Conservation (phyloP, 2,797 vertebrate species). For the Catostomus latipinnis region DNA sequence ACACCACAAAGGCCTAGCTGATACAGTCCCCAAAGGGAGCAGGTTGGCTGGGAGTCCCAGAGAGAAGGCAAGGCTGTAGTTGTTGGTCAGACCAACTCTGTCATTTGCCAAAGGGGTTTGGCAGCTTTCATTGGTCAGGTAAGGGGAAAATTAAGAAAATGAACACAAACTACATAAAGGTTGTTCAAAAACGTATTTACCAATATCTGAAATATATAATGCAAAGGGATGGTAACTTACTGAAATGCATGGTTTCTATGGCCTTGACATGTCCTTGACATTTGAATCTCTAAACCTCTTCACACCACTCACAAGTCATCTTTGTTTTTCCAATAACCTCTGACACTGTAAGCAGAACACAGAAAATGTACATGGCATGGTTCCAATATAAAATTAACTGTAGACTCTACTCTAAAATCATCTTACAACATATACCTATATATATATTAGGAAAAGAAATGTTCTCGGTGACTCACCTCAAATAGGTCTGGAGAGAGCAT, state of each 20-base stretch:
- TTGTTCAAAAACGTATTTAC: neutral
- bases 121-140: slow-evolving; percentile 78
- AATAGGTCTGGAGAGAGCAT: neutral
- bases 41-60: slow-evolving; percentile 83
- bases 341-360: neutral
- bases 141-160: slow-evolving; percentile 41
- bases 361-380: neutral
- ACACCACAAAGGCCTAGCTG: slow-evolving; percentile 75
- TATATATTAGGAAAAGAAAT: neutral
- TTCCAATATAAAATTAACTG: neutral
- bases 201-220: neutral
- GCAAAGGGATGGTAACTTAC: slow-evolving; percentile 39
- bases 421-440: too few relatives aligned
- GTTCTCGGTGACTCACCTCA: slow-evolving; percentile 15
- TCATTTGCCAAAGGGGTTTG: slow-evolving; percentile 77
- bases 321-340: neutral
- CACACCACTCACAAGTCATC: neutral
- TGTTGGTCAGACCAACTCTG: slow-evolving; percentile 75
- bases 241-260: slow-evolving; percentile 55
- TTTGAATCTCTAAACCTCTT: slow-evolving; percentile 27
- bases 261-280: slow-evolving; percentile 44
- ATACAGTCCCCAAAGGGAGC: slow-evolving; percentile 82
- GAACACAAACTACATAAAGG: neutral
- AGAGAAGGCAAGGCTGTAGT: slow-evolving; percentile 80
- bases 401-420: too few relatives aligned